Evolutionary conservation across 2,113 vertebrate genomes (phyloP).

Genomic region (Hippolais icterina): DNA sequence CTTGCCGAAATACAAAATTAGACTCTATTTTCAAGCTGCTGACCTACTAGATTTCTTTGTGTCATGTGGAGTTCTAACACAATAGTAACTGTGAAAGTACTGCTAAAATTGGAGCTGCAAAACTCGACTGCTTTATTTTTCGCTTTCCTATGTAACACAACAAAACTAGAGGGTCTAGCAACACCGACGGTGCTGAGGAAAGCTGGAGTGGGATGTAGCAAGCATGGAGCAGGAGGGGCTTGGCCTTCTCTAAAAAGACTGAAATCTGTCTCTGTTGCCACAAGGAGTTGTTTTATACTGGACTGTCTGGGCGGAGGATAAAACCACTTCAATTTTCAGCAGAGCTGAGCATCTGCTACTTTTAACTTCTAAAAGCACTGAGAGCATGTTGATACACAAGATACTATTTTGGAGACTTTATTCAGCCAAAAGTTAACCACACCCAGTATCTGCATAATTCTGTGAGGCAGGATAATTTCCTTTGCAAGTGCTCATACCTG

Average conservation of each 20-base stretch:
- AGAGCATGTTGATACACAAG: background rate
- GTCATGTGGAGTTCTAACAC: slow-evolving; percentile 61
- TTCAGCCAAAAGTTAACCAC: background rate
- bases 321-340: background rate
- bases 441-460: background rate
- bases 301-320: background rate
- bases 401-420: background rate
- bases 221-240: background rate
- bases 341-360: background rate
- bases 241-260: background rate
- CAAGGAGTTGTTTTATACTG: background rate
- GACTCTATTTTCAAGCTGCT: slow-evolving; percentile 62
- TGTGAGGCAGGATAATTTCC: background rate
- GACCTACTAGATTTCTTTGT: slow-evolving; percentile 68
- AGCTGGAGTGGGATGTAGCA: background rate
- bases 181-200: background rate
- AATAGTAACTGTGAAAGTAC: slow-evolving; percentile 61
- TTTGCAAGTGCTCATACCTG: background rate
- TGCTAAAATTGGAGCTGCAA: slow-evolving; percentile 66
- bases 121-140: slow-evolving; percentile 61
- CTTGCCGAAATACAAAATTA: slow-evolving; percentile 72
- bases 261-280: background rate
- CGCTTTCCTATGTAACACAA: background rate
- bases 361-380: background rate
- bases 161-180: background rate